Conservation (phyloP, 1,140 invertebrate species). For the Lepidurus apus region DNA sequence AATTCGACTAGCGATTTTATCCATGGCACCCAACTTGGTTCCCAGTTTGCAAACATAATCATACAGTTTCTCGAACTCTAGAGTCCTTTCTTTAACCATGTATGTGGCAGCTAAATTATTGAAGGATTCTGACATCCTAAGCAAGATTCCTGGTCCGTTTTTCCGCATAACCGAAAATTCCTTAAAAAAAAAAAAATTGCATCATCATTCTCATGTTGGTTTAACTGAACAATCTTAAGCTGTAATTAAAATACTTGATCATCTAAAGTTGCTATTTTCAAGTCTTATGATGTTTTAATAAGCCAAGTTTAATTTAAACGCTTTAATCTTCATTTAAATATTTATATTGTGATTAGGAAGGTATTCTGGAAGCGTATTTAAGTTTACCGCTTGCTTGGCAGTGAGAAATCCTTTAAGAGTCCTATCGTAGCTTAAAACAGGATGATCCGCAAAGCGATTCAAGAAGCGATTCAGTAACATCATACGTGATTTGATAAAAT, state of each 20-base stretch:
- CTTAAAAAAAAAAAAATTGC: constrained; percentile 45
- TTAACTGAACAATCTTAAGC: neutral
- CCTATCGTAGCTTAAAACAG: constrained; percentile 64
- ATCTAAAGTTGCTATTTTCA: neutral
- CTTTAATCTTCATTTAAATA: constrained; percentile 1
- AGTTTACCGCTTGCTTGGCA: constrained; percentile 47
- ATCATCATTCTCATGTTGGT: constrained; percentile 29
- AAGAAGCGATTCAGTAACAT: constrained; percentile 64
- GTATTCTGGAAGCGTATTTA: constrained; percentile 22
- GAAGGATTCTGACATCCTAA: constrained; percentile 55
- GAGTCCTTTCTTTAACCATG: constrained; percentile 54
- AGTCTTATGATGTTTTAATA: neutral
- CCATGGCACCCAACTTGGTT: constrained; percentile 59
- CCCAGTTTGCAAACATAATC: constrained; percentile 58
- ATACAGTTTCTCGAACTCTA: constrained; percentile 60
- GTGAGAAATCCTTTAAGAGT: constrained; percentile 63
- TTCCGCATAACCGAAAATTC: constrained; percentile 62
- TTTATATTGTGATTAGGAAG: constrained; percentile 20
- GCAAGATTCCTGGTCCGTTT: constrained; percentile 53
- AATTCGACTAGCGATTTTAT: constrained; percentile 60
- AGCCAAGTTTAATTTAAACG: neutral
- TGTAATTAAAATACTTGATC: neutral
- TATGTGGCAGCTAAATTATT: constrained; percentile 55
- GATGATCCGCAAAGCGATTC: constrained; percentile 58
- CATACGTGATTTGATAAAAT: constrained; percentile 65